A percentile compares a stretch with the other conserved stretches of the same genome.
Conservation (phyloP, 2,888 invertebrate genomes). For the Charanyca ferruginea region DNA sequence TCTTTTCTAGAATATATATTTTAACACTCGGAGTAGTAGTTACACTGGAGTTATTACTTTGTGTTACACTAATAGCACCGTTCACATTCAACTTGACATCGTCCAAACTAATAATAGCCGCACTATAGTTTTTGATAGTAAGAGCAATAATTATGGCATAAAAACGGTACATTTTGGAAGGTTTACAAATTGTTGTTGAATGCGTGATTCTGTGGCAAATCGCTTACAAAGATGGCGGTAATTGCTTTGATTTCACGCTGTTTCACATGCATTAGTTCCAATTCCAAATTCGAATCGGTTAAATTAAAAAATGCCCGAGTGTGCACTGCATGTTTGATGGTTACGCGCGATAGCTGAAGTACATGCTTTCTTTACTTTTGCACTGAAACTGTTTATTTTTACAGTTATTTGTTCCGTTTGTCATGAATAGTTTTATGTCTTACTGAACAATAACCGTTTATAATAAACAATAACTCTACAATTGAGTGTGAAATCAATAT, state of each 20-base stretch:
- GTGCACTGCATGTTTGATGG: slow-evolving; percentile 14
- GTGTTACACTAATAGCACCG: slow-evolving; percentile 30
- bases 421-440: too few species aligned
- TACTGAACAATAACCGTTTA: too few species aligned
- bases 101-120: slow-evolving; percentile 35
- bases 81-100: slow-evolving; percentile 42
- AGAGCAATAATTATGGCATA: slow-evolving; percentile 21
- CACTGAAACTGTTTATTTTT: neutral
- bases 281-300: slow-evolving; percentile 45
- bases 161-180: slow-evolving; percentile 47
- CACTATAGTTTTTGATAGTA: slow-evolving; percentile 16
- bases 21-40: slow-evolving; percentile 10
- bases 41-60: slow-evolving; percentile 4
- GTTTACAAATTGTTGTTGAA: slow-evolving; percentile 26
- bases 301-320: slow-evolving; percentile 61
- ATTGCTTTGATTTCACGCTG: slow-evolving; percentile 60
- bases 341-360: slow-evolving; percentile 16
- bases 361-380: slow-evolving; percentile 1
- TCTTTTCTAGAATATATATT: slow-evolving; percentile 24
- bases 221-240: slow-evolving; percentile 26
- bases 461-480: neutral
- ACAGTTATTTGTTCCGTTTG: neutral
- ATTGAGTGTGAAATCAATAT: neutral
- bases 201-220: slow-evolving; percentile 38
- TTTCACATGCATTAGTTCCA: slow-evolving; percentile 43